Evolutionary conservation across 2,888 invertebrate species (phyloP).

Genomic region (Tanypteryx hageni): DNA sequence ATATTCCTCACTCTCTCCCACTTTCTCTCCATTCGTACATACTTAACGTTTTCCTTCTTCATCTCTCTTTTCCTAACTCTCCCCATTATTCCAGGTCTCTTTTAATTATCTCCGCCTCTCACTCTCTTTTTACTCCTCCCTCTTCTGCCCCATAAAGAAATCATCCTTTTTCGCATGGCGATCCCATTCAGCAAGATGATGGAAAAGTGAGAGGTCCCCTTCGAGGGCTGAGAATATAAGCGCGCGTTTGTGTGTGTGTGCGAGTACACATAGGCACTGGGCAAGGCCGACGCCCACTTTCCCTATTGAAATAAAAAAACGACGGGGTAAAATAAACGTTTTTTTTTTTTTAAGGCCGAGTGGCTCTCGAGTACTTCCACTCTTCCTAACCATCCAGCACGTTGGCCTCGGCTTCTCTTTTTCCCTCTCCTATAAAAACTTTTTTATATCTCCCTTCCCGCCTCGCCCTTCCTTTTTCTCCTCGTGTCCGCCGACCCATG

Average conservation of each 20-base stretch:
- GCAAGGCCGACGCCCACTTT: constrained; percentile 18
- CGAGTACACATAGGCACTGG: background rate
- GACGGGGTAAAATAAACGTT: background rate
- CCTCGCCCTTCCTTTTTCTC: background rate
- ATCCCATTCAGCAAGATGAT: constrained; percentile 30
- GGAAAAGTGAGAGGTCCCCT: constrained; percentile 3
- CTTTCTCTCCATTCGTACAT: background rate
- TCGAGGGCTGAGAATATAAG: background rate
- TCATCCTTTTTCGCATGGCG: background rate
- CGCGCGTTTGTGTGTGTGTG: background rate
- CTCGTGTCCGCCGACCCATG: no score
- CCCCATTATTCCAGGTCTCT: background rate
- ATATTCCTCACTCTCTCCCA: background rate
- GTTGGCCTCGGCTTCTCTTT: background rate
- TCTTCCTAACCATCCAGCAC: background rate
- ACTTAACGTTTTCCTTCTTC: no score
- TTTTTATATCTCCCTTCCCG: background rate
- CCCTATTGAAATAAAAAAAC: background rate
- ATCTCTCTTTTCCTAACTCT: background rate
- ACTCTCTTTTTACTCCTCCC: background rate
- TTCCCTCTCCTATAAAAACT: background rate
- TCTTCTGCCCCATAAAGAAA: constrained; percentile 30
- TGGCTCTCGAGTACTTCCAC: constrained; percentile 1
- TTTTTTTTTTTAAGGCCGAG: background rate
- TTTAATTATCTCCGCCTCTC: background rate